These are phyloP conservation scores for Heloderma charlesbogerti DNA, from an alignment of 2,113 vertebrate species.

Conservation along the genomic window DNA sequence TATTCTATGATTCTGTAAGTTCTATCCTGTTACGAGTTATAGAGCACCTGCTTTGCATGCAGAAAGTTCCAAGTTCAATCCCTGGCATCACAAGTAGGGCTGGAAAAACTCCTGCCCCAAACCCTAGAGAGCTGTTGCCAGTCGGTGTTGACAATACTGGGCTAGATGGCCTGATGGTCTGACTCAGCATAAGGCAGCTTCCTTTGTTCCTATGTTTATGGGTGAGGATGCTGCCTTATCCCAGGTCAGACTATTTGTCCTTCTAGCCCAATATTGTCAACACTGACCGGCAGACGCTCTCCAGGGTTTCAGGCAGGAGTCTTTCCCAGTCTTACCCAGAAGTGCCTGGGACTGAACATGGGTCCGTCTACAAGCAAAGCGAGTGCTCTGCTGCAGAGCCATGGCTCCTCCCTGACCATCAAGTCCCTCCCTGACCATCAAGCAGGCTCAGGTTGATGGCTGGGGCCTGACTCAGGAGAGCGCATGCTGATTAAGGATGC, in stretches of 20 bases:
- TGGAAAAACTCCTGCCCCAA: too few species aligned
- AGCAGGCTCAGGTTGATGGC: background rate
- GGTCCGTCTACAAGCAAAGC: background rate
- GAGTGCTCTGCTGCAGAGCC: background rate
- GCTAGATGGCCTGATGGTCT: too few species aligned
- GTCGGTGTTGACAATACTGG: too few species aligned
- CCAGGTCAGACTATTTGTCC: background rate
- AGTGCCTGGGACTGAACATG: background rate
- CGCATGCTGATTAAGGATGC: background rate
- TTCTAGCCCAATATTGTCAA: background rate
- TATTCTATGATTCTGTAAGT: too few species aligned
- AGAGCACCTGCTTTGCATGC: too few species aligned
- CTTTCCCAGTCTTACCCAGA: background rate
- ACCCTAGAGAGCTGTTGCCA: too few species aligned
- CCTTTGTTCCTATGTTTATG: too few species aligned
- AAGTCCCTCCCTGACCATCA: rapidly evolving
- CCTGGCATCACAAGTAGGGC: too few species aligned
- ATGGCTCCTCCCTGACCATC: background rate
- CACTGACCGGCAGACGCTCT: background rate
- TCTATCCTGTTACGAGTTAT: too few species aligned
- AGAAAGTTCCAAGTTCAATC: too few species aligned
- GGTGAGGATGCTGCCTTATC: too few species aligned
- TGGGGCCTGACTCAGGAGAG: background rate
- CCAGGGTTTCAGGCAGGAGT: background rate
- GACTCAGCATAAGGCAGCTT: too few species aligned